Percentiles rank a stretch among this genome's conserved stretches.
Evolutionary conservation across 2,797 vertebrate species (phyloP).

Genomic region (Acanthornis magna): DNA sequence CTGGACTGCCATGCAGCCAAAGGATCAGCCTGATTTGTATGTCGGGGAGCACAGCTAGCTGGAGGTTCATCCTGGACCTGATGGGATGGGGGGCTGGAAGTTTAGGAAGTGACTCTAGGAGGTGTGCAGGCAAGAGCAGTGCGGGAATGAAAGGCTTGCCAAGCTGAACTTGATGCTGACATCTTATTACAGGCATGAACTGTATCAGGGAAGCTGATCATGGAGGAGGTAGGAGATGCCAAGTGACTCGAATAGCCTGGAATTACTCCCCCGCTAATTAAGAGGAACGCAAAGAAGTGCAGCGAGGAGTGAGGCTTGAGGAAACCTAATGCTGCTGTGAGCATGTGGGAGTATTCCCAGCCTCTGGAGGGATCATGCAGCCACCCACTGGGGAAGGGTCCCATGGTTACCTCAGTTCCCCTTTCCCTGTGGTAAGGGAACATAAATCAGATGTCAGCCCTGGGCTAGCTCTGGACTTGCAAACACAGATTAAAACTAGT

Average conservation of each 20-base stretch:
- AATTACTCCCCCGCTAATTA: constrained; percentile 18
- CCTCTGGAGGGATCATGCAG: not conserved
- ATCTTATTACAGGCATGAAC: not conserved
- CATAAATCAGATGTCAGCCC: not conserved
- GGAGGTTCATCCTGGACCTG: not conserved
- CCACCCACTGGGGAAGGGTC: not conserved
- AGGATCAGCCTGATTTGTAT: not conserved
- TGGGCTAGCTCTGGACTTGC: not conserved
- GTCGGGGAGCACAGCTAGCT: not conserved
- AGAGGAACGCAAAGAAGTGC: not conserved
- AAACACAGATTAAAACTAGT: not conserved
- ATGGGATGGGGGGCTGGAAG: not conserved
- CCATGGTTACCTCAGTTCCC: not conserved
- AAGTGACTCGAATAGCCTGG: constrained; percentile 2
- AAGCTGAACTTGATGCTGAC: not conserved
- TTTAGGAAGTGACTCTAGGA: not conserved
- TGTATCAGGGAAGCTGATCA: not conserved
- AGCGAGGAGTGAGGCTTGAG: not conserved
- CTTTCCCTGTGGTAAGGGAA: not conserved
- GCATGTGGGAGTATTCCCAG: not conserved
- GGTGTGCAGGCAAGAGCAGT: not conserved
- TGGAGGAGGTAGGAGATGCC: not conserved
- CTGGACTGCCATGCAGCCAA: not conserved
- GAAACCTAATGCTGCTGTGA: constrained; percentile 20
- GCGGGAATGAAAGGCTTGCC: not conserved